Evolutionary conservation across 2,888 invertebrate species (phyloP).

Genomic region (Sthenelais limicola): DNA sequence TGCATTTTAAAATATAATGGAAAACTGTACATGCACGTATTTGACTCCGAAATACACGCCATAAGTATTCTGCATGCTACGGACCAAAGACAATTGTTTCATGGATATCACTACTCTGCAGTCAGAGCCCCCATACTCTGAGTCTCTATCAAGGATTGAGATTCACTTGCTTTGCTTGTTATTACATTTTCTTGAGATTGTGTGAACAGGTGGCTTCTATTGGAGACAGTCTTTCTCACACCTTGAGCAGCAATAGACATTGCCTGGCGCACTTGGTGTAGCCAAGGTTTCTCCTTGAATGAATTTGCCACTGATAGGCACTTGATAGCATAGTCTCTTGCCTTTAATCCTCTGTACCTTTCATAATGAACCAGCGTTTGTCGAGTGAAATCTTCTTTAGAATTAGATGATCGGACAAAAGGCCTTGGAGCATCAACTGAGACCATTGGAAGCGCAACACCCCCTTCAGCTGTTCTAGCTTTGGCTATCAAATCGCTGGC

Average conservation of each 20-base stretch:
- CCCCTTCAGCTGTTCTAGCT: constrained; percentile 54
- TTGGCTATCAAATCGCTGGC: constrained; percentile 49
- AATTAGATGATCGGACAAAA: constrained; percentile 22
- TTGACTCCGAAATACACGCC: too few species aligned
- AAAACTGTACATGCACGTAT: too few species aligned
- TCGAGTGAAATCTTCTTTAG: constrained; percentile 10
- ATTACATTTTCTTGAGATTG: not conserved
- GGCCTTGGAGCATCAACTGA: constrained; percentile 52
- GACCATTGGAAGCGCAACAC: constrained; percentile 63
- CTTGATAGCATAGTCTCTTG: constrained; percentile 67
- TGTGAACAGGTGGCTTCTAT: constrained; percentile 42
- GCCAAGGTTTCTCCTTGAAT: constrained; percentile 71
- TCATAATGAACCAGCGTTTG: constrained; percentile 59
- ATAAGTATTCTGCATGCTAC: too few species aligned
- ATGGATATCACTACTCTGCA: too few species aligned
- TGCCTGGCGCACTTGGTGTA: constrained; percentile 68
- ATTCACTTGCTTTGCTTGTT: not conserved
- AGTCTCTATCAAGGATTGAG: constrained; percentile 2
- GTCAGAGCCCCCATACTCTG: constrained; percentile 6
- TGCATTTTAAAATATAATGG: too few species aligned
- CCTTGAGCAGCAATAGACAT: constrained; percentile 64
- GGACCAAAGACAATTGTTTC: too few species aligned
- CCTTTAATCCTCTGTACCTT: constrained; percentile 62
- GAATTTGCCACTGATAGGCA: constrained; percentile 69
- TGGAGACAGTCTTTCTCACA: constrained; percentile 54